phyloP scores from a whole-genome alignment of 2,113 vertebrate genomes.

The Platysternon megacephalum region DNA sequence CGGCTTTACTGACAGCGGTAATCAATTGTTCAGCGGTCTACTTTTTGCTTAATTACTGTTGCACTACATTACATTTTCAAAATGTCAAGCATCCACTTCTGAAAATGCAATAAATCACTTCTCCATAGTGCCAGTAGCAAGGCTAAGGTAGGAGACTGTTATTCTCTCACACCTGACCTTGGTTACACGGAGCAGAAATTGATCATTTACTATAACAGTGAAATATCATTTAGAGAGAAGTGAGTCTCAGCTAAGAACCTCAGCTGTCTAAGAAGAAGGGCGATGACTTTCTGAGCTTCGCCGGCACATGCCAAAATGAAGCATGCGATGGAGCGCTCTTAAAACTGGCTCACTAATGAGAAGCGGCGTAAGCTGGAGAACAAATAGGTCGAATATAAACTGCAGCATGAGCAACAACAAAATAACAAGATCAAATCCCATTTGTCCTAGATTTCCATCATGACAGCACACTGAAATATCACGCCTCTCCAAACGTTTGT shows the following conservation, averaged over 20 bases:
- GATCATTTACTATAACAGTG: constrained; percentile 64
- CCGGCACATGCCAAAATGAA: not conserved
- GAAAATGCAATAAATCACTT: constrained; percentile 83
- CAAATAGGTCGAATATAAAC: not conserved
- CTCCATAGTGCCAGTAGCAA: constrained; percentile 25
- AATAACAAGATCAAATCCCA: not conserved
- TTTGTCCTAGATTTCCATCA: not conserved
- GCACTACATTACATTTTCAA: constrained; percentile 77
- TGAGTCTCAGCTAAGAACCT: constrained; percentile 30
- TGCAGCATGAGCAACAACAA: not conserved
- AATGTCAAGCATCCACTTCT: constrained; percentile 81
- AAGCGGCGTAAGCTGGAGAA: not conserved
- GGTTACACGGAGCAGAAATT: constrained; percentile 61
- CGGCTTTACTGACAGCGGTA: constrained; percentile 76
- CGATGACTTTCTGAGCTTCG: not conserved
- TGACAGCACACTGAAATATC: not conserved
- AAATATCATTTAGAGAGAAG: constrained; percentile 58
- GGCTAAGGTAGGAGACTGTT: constrained; percentile 54
- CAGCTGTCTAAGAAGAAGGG: not conserved
- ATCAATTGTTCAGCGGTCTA: constrained; percentile 78
- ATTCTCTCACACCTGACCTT: constrained; percentile 78
- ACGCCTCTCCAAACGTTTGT: not conserved
- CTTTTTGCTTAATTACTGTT: constrained; percentile 82
- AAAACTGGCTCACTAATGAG: not conserved
- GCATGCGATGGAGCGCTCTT: not conserved